Percentiles rank a stretch among this genome's conserved stretches.
phyloP scores from a whole-genome alignment of 2,888 invertebrate genomes.

The Elaeidobius kamerunicus region DNA sequence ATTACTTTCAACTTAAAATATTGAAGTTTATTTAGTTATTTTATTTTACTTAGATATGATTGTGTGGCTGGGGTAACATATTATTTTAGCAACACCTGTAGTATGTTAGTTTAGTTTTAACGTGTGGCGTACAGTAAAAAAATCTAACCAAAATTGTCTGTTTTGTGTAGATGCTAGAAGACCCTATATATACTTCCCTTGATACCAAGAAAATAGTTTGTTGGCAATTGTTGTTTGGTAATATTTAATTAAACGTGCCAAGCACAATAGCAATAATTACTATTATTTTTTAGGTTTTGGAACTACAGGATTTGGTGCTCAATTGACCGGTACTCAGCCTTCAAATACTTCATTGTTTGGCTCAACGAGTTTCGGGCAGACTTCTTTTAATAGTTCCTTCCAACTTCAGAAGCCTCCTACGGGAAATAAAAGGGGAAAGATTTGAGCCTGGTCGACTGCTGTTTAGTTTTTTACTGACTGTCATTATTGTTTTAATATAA shows the following conservation, averaged over 20 bases:
- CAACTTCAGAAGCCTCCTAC: conserved; percentile 70
- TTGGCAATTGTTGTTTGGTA: conserved; percentile 15
- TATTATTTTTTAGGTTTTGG: conserved; percentile 26
- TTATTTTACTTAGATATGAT: no score
- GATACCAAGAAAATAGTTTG: conserved; percentile 1
- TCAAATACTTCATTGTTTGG: conserved; percentile 43
- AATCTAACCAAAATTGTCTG: conserved; percentile 1
- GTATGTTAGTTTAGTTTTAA: neutral
- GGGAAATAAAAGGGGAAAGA: conserved; percentile 64
- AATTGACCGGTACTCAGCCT: conserved; percentile 38
- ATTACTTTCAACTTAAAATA: no score
- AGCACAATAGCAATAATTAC: no score
- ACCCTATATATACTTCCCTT: neutral
- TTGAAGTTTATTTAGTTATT: no score
- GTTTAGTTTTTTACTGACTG: no score
- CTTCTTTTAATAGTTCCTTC: conserved; percentile 50
- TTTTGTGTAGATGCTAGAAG: neutral
- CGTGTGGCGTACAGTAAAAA: neutral
- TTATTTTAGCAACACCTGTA: no score
- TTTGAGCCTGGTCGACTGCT: conserved; percentile 6
- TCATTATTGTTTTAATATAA: no score
- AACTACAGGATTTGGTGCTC: conserved; percentile 24
- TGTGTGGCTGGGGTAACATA: no score
- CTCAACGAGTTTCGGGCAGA: conserved; percentile 31
- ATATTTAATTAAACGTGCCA: neutral